A percentile compares a stretch with the other conserved stretches of the same genome.
Evolutionary conservation across 2,113 vertebrate species (phyloP).

Genomic region (Nansenia antarctica): DNA sequence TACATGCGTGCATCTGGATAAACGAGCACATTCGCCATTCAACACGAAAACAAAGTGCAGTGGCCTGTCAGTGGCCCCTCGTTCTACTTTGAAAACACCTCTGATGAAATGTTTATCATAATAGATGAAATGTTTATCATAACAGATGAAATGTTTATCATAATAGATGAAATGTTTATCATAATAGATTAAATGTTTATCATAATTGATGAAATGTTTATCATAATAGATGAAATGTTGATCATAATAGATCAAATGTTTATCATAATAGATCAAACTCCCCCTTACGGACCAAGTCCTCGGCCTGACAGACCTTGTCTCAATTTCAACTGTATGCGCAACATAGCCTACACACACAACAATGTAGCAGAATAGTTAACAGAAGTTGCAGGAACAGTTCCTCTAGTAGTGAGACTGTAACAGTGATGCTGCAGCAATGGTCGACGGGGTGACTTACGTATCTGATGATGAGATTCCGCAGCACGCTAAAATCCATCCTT

Average conservation of each 20-base stretch:
- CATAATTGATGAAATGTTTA: slow-evolving; percentile 15
- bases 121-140: neutral
- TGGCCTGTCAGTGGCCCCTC: slow-evolving; percentile 19
- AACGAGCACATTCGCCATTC: slow-evolving; percentile 60
- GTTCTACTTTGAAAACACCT: slow-evolving; percentile 12
- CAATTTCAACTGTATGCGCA: neutral
- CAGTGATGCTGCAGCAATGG: slow-evolving; percentile 19
- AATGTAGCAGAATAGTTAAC: neutral
- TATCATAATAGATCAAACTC: neutral
- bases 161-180: neutral
- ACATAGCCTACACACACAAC: neutral
- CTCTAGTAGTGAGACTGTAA: slow-evolving; percentile 32
- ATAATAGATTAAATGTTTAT: neutral
- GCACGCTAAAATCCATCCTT: slow-evolving; percentile 73
- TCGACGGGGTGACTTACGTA: slow-evolving; percentile 64
- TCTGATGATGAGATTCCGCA: slow-evolving; percentile 74
- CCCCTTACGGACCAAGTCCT: neutral
- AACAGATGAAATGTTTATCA: neutral
- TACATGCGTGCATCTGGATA: slow-evolving; percentile 43
- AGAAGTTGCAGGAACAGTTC: slow-evolving; percentile 9
- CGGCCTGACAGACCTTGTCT: neutral
- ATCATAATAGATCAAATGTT: slow-evolving; percentile 7
- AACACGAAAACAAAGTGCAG: slow-evolving; percentile 32
- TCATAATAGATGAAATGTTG: neutral
- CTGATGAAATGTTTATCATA: slow-evolving; percentile 15